Percentiles rank a stretch among this genome's conserved stretches.
Conservation (phyloP, 1,140 invertebrate genomes). For the Andricus grossulariae region DNA sequence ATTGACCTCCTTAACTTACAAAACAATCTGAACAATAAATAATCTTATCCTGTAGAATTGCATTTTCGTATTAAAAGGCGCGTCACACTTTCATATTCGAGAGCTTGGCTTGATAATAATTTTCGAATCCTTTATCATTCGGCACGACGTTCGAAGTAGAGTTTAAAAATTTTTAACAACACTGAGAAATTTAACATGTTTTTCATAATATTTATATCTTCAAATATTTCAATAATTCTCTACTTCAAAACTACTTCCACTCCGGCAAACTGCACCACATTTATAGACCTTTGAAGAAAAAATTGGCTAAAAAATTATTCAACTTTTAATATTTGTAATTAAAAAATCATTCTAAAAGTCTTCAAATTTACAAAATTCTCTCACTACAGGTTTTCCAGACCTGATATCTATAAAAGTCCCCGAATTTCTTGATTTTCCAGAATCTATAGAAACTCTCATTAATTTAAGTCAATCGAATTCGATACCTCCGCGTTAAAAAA, state of each 20-base stretch:
- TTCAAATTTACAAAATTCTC: not conserved
- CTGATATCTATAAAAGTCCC: no score
- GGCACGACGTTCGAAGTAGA: not conserved
- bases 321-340: not conserved
- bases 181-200: no score
- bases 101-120: slow-evolving; percentile 19
- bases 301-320: slow-evolving; percentile 5
- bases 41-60: slow-evolving; percentile 18
- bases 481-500: no score
- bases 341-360: not conserved
- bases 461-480: no score
- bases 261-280: no score
- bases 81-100: not conserved
- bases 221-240: no score
- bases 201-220: no score
- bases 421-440: no score
- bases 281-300: not conserved
- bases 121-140: not conserved
- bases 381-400: no score
- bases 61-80: not conserved
- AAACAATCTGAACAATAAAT: slow-evolving; percentile 24
- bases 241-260: no score
- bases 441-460: no score
- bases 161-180: no score
- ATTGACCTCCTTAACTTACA: slow-evolving; percentile 16